Percentiles rank a stretch among this genome's conserved stretches.
Evolutionary conservation across 1,140 invertebrate genomes (phyloP).

Genomic region (Phortica variegata): DNA sequence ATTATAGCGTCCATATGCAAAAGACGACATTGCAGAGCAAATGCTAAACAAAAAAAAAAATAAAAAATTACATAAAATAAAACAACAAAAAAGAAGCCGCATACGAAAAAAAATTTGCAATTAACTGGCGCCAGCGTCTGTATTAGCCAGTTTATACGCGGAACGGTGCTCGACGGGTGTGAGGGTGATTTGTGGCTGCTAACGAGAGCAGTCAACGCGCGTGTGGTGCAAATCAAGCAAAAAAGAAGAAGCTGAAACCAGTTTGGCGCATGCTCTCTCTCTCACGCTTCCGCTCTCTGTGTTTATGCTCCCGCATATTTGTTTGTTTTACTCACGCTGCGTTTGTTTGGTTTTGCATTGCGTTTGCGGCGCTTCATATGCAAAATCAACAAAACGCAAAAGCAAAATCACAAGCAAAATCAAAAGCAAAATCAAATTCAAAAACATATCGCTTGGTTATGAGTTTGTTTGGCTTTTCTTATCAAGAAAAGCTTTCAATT

Average conservation of each 20-base stretch:
- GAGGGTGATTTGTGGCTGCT: too few species aligned
- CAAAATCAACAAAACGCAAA: too few species aligned
- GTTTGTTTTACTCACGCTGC: too few species aligned
- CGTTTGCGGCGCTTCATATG: too few species aligned
- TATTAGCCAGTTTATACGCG: conserved; percentile 36
- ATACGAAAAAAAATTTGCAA: conserved; percentile 45
- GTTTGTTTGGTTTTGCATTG: too few species aligned
- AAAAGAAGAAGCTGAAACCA: conserved; percentile 36
- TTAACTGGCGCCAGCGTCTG: conserved; percentile 52
- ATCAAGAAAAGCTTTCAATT: conserved; percentile 27
- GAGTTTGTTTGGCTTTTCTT: too few species aligned
- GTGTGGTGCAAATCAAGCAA: not conserved
- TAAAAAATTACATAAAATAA: conserved; percentile 19
- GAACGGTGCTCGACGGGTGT: conserved; percentile 8
- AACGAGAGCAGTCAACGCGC: too few species aligned
- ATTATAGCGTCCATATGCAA: not conserved
- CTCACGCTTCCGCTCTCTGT: not conserved
- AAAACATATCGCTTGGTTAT: too few species aligned
- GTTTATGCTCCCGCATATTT: conserved; percentile 31
- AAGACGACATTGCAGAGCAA: conserved; percentile 12
- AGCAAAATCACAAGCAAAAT: too few species aligned
- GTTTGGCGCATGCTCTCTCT: conserved; percentile 41
- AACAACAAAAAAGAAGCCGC: conserved; percentile 11
- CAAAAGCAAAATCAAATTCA: too few species aligned
- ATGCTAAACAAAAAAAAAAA: conserved; percentile 5